Conservation (phyloP, 2,797 vertebrate species). For the Xerus rutilus region DNA sequence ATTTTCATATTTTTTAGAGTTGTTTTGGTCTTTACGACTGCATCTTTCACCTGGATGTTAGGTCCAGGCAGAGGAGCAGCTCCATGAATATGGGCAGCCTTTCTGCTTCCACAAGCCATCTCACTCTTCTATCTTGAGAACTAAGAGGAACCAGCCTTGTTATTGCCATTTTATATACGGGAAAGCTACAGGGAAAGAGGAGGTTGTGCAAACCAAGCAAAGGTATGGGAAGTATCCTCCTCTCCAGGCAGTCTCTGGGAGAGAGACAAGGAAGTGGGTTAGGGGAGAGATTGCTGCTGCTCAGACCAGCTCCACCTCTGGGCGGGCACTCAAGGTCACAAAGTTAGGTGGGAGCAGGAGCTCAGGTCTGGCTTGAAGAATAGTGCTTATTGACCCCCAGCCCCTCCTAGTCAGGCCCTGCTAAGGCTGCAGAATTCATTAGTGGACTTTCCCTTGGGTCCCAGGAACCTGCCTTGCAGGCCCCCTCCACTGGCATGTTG, state of each 20-base stretch:
- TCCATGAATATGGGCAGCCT: fast-evolving
- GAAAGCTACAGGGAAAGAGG: not conserved
- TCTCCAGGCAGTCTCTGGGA: not conserved
- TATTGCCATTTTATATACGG: not conserved
- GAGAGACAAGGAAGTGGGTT: not conserved
- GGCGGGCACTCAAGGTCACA: not conserved
- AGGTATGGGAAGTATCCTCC: not conserved
- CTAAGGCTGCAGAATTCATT: not conserved
- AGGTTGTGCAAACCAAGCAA: too few relatives aligned
- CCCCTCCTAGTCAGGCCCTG: not conserved
- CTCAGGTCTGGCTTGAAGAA: not conserved
- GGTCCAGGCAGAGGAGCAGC: not conserved
- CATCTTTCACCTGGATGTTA: not conserved
- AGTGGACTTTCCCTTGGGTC: not conserved
- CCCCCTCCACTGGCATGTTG: not conserved
- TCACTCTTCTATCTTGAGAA: not conserved
- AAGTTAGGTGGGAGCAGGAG: not conserved
- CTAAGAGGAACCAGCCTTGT: not conserved
- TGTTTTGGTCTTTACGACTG: not conserved
- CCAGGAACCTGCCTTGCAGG: not conserved
- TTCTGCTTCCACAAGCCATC: not conserved
- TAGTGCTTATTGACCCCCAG: not conserved
- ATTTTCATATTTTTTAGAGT: not conserved
- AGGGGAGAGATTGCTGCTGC: not conserved
- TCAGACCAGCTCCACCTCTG: not conserved